A percentile compares a stretch with the other conserved stretches of the same genome.
Evolutionary conservation across 2,888 invertebrate genomes (phyloP).

Genomic region (Clivina fossor): DNA sequence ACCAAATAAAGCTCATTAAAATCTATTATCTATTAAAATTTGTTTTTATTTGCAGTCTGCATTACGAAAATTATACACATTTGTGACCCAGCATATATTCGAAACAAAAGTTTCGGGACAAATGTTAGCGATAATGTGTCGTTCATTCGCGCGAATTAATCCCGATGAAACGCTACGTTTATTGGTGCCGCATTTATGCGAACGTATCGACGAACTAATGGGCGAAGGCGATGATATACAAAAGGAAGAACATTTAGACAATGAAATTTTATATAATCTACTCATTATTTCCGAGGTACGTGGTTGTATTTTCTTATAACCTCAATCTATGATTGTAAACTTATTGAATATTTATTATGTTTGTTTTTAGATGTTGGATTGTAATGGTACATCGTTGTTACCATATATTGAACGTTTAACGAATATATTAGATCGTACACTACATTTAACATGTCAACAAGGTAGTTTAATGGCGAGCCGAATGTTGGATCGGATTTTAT

Average conservation of each 20-base stretch:
- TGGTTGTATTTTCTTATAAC: conserved; percentile 16
- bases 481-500: conserved; percentile 62
- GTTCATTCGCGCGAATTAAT: conserved; percentile 66
- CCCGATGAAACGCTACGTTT: conserved; percentile 69
- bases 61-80: conserved; percentile 72
- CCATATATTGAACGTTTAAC: conserved; percentile 66
- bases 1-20: too few relatives aligned
- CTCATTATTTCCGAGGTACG: conserved; percentile 69
- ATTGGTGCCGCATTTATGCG: conserved; percentile 72
- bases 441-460: conserved; percentile 69
- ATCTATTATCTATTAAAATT: too few relatives aligned
- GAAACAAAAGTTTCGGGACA: conserved; percentile 84
- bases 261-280: conserved; percentile 76
- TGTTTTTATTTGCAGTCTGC: conserved; percentile 59
- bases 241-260: conserved; percentile 76
- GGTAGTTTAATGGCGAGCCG: conserved; percentile 65
- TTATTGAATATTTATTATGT: not conserved
- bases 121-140: conserved; percentile 72
- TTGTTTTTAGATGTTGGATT: conserved; percentile 35
- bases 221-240: conserved; percentile 66
- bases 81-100: conserved; percentile 73
- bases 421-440: conserved; percentile 68
- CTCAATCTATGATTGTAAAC: not conserved
- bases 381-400: conserved; percentile 58
- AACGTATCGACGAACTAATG: conserved; percentile 63